Conservation (phyloP, 1,140 invertebrate genomes). For the Orchesella cincta region DNA sequence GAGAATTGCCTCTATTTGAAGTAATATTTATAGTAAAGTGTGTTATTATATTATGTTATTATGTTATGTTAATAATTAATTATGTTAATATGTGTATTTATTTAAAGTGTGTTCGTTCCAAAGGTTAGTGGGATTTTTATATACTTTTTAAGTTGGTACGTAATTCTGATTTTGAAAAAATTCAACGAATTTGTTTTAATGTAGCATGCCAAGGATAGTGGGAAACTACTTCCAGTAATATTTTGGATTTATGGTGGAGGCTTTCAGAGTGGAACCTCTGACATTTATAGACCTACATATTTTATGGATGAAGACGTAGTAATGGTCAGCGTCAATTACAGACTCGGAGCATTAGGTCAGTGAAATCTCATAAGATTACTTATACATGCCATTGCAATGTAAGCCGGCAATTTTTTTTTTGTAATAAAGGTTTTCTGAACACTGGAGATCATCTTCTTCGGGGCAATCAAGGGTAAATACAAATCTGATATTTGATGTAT, state of each 20-base stretch:
- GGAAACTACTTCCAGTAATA: constrained; percentile 20
- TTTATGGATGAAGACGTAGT: constrained; percentile 27
- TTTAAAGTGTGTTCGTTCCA: constrained; percentile 3
- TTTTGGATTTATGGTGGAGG: constrained; percentile 36
- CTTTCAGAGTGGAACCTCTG: background rate
- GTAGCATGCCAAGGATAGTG: constrained; percentile 3
- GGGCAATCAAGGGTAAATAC: constrained; percentile 19
- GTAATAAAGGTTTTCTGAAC: constrained; percentile 11
- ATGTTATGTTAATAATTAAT: background rate
- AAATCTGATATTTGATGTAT: too few species aligned
- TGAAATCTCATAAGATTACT: too few species aligned
- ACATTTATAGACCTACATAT: constrained; percentile 10
- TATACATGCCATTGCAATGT: too few species aligned
- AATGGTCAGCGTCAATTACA: constrained; percentile 63
- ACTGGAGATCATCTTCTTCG: background rate
- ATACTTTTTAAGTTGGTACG: background rate
- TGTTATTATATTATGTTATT: background rate
- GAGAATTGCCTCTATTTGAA: constrained; percentile 67
- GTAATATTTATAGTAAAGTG: constrained; percentile 30
- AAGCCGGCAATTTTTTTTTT: background rate
- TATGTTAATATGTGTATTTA: background rate
- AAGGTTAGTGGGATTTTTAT: background rate
- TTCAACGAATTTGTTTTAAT: background rate
- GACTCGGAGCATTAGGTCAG: constrained; percentile 61
- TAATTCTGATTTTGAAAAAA: constrained; percentile 3